Percentiles rank a stretch among this genome's conserved stretches.
Evolutionary conservation across 2,797 vertebrate genomes (phyloP).

Genomic region (Micrastur ruficollis): DNA sequence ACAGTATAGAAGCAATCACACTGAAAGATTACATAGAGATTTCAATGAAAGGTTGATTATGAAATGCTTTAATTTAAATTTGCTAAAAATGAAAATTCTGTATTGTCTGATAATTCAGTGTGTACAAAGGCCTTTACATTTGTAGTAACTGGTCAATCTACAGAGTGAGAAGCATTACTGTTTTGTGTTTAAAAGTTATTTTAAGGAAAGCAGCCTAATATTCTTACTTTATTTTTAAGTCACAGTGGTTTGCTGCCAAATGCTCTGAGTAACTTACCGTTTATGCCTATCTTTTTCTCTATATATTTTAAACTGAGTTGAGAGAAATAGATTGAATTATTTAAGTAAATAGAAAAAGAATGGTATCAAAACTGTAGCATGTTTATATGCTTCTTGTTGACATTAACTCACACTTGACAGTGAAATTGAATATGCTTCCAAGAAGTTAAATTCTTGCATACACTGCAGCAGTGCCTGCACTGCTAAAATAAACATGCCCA

Average conservation of each 20-base stretch:
- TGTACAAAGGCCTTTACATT: not conserved
- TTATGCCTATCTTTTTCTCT: not conserved
- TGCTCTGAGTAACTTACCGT: not conserved
- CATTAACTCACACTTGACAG: not conserved
- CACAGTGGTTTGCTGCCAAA: not conserved
- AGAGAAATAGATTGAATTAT: not conserved
- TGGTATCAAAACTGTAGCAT: not conserved
- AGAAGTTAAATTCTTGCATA: not conserved
- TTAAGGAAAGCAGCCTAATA: not conserved
- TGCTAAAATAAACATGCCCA: not conserved
- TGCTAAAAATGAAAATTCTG: not conserved
- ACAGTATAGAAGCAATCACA: not conserved
- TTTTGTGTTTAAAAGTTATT: not conserved
- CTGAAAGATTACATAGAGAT: not conserved
- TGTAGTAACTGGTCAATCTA: not conserved
- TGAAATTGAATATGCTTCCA: not conserved
- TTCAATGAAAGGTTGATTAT: not conserved
- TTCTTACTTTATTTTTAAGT: not conserved
- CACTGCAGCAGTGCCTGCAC: not conserved
- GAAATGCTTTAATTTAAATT: not conserved
- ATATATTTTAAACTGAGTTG: not conserved
- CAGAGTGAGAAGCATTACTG: not conserved
- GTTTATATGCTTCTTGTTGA: not conserved
- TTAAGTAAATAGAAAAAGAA: not conserved
- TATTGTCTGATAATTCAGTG: not conserved